These are phyloP conservation scores for Cettia cetti DNA, from an alignment of 2,113 vertebrate genomes.

Conservation along the genomic window DNA sequence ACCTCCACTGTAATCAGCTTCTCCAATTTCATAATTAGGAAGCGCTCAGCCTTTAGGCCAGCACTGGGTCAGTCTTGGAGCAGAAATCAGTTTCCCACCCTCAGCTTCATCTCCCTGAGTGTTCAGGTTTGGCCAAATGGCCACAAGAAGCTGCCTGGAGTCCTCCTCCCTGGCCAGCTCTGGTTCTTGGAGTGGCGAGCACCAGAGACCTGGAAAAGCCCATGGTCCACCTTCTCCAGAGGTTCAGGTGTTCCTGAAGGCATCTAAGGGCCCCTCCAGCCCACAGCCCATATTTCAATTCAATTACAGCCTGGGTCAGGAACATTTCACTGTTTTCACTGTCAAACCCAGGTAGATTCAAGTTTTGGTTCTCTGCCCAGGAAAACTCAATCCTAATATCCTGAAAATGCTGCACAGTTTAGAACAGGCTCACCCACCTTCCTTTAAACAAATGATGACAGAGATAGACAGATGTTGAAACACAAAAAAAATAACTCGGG, in stretches of 20 bases:
- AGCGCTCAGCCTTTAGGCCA: not conserved
- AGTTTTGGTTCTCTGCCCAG: not conserved
- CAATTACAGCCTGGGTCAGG: not conserved
- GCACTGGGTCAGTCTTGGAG: rapidly evolving
- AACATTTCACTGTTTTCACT: not conserved
- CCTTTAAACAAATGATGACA: not conserved
- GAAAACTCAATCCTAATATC: not conserved
- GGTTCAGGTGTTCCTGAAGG: not conserved
- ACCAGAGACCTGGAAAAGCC: not conserved
- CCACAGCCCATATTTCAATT: not conserved
- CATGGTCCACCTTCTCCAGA: not conserved
- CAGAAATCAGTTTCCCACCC: not conserved
- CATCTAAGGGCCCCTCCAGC: not conserved
- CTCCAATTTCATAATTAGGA: not conserved
- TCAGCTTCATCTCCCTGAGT: not conserved
- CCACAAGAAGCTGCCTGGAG: not conserved
- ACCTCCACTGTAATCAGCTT: not conserved
- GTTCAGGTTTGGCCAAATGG: not conserved
- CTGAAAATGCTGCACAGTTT: not conserved
- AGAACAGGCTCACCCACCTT: not conserved
- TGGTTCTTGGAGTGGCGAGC: not conserved
- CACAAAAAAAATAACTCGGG: not conserved
- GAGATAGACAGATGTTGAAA: not conserved
- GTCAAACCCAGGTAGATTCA: not conserved
- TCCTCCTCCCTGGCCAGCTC: not conserved